Evolutionary conservation across 2,888 invertebrate species (phyloP).

Genomic region (Cheilosia scutellata): DNA sequence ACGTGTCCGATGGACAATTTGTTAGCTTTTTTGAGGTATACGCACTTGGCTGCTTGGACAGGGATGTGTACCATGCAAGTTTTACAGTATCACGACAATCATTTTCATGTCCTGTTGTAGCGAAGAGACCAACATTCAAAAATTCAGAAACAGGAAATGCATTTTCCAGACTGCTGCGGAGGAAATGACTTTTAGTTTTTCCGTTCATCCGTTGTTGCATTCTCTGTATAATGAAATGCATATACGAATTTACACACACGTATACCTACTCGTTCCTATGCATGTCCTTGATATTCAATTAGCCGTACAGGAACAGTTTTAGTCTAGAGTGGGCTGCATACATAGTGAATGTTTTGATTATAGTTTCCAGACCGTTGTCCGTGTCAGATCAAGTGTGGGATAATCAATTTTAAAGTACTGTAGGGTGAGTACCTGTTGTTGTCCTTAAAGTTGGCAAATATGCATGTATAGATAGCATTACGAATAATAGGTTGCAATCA

Average conservation of each 20-base stretch:
- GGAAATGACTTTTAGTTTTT: constrained; percentile 84
- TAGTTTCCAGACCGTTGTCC: constrained; percentile 24
- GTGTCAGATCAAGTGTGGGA: constrained; percentile 43
- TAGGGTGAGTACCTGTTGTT: background rate
- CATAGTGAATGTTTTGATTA: constrained; percentile 40
- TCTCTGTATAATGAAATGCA: background rate
- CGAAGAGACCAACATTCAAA: constrained; percentile 60
- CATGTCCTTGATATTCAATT: constrained; percentile 66
- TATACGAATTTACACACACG: constrained; percentile 4
- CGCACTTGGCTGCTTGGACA: too few species aligned
- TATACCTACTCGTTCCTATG: background rate
- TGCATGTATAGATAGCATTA: too few species aligned
- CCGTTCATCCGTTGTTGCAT: constrained; percentile 40
- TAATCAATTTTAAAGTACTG: constrained; percentile 33
- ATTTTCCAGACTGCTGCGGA: constrained; percentile 81
- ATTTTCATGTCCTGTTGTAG: constrained; percentile 42
- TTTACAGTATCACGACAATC: constrained; percentile 38
- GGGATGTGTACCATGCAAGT: constrained; percentile 62
- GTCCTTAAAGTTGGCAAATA: background rate
- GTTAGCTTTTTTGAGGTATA: constrained; percentile 41
- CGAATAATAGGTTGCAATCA: too few species aligned
- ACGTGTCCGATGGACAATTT: constrained; percentile 70
- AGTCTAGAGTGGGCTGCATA: background rate
- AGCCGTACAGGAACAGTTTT: constrained; percentile 16
- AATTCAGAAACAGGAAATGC: constrained; percentile 81